These are phyloP conservation scores for Eriocheir sinensis DNA, from an alignment of 1,140 invertebrate genomes.

Conservation along the genomic window DNA sequence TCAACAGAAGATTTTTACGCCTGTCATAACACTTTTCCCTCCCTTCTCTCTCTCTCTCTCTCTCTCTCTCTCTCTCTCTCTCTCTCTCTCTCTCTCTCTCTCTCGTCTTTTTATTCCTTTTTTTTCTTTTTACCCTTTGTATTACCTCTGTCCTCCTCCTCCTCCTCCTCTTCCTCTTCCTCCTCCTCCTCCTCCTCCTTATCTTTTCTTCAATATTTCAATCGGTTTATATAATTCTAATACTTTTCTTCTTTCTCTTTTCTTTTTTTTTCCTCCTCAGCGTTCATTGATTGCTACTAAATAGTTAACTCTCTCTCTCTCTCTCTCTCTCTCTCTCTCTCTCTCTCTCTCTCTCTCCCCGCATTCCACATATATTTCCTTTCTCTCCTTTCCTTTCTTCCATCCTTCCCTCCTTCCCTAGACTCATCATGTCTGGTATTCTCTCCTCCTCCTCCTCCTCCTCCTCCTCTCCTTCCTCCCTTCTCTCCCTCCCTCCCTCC, in stretches of 20 bases:
- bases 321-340: too few relatives aligned
- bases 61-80: neutral
- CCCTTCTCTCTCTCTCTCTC: neutral
- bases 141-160: too few relatives aligned
- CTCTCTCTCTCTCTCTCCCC: too few relatives aligned
- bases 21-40: neutral
- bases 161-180: too few relatives aligned
- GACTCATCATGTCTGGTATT: conserved; percentile 24
- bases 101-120: too few relatives aligned
- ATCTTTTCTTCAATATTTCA: too few relatives aligned
- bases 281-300: too few relatives aligned
- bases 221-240: neutral
- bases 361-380: neutral
- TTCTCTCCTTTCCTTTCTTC: neutral
- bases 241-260: neutral
- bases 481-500: neutral
- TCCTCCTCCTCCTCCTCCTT: too few relatives aligned
- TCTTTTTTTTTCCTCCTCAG: neutral
- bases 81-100: neutral
- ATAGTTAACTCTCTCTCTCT: too few relatives aligned
- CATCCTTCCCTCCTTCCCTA: neutral
- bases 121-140: too few relatives aligned
- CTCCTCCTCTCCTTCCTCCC: neutral
- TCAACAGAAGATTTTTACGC: conserved; percentile 7
- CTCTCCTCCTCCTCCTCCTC: neutral